phyloP scores from a whole-genome alignment of 2,113 vertebrate species.

The Epinephelus lanceolatus region DNA sequence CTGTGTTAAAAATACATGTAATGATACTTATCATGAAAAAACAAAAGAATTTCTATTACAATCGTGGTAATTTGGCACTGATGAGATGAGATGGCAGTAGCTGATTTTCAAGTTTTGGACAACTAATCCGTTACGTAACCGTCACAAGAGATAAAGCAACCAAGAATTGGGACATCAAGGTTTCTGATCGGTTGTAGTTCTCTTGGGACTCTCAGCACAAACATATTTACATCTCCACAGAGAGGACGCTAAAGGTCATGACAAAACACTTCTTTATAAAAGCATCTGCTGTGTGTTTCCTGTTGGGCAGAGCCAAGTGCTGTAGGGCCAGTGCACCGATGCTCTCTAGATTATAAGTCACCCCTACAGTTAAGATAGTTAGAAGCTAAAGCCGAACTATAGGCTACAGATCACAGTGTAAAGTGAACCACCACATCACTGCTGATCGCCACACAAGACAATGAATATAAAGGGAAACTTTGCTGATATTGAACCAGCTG shows the following conservation, averaged over 20 bases:
- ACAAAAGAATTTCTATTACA: background rate
- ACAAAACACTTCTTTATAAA: conserved; percentile 43
- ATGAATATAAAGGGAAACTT: no score
- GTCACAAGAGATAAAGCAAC: background rate
- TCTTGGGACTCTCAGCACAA: background rate
- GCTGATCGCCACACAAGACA: no score
- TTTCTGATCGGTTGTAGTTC: conserved; percentile 20
- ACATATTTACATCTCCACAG: conserved; percentile 21
- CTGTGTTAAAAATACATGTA: background rate
- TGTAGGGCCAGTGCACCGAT: background rate
- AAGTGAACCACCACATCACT: no score
- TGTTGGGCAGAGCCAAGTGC: conserved; percentile 17
- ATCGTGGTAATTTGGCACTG: background rate
- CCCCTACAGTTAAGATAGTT: background rate
- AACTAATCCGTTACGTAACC: background rate
- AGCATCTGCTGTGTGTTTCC: conserved; percentile 29
- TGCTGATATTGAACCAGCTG: no score
- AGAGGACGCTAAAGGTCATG: conserved; percentile 47
- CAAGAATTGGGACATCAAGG: background rate
- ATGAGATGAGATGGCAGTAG: background rate
- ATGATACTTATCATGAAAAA: background rate
- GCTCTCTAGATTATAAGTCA: background rate
- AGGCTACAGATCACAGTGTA: no score
- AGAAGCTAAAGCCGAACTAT: no score
- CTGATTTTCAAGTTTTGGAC: background rate